These are phyloP conservation scores for Beroe ovata DNA, from an alignment of 37 sponge, comb jelly and placozoan genomes.

Conservation along the genomic window DNA sequence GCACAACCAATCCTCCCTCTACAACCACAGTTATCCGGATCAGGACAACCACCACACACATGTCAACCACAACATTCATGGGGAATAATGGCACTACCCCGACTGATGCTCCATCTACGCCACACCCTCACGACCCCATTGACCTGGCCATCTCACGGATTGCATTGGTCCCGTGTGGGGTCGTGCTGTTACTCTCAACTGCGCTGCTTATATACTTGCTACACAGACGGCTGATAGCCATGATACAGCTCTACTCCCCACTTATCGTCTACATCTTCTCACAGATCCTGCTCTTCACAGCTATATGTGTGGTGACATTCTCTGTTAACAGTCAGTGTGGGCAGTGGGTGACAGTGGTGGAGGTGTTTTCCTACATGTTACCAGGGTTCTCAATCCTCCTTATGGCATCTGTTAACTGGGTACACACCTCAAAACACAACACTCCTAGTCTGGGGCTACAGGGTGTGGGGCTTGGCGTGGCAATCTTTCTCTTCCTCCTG, in stretches of 20 bases:
- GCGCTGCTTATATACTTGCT: not conserved
- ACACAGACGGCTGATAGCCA: not conserved
- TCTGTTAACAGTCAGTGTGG: not conserved
- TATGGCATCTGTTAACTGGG: not conserved
- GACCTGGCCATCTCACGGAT: not conserved
- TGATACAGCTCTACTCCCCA: not conserved
- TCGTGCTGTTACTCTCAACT: not conserved
- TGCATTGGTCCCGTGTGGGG: not conserved
- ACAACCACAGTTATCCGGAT: not conserved
- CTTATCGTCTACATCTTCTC: not conserved
- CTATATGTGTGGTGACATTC: not conserved
- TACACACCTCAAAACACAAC: not conserved
- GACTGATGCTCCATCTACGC: not conserved
- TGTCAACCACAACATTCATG: not conserved
- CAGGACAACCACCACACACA: not conserved
- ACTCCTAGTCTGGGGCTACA: not conserved
- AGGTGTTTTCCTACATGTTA: not conserved
- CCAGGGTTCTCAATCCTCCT: conserved; percentile 23
- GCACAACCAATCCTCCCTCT: not conserved
- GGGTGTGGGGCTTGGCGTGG: not conserved
- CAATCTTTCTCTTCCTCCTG: not conserved
- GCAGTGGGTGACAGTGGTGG: not conserved
- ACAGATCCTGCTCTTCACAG: not conserved
- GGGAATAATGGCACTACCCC: not conserved
- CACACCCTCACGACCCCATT: not conserved